Base-by-base conservation (phyloP, 2,797 vertebrate species). In the Amphiprion clarkii region DNA sequence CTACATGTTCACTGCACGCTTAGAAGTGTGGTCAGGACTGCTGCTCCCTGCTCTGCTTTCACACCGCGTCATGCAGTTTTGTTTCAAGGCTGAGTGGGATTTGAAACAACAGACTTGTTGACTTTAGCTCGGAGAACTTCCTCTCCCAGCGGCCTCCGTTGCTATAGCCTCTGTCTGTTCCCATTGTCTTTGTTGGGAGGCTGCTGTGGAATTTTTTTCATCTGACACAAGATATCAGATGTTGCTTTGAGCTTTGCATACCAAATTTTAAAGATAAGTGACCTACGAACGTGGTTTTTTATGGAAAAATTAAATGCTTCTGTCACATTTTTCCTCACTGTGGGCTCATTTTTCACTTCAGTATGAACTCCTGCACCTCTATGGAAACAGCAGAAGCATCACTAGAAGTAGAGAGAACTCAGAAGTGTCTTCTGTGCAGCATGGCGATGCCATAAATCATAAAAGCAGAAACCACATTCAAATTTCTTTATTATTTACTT, bases 51-150 rank as follows among this genome's bases (percentile, higher is more conserved):
- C 21, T 61, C 54, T 49, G 62, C 55, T 70, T 40, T 36, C 46
- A 63, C 40, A 14, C 42, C 44, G 33, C 2, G 49, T 51, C 31
- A 36, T 52, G 64, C 55, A 40, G 58, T 36, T 62, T 44, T 72
- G 72, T 72, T 58, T 74, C 42, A 16, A 71, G n/a, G 19, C 59
- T 5, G 21, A 71, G 65, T 8, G 19, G 71, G 82, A 74, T 85
- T 84, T 79, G 76, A 75, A 65, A 78, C 51, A 65, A 74, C 79
- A 67, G 67, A 42, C 76, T 78, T 87, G 83, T 89, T 92, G 85
- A 87, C 70, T 80, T 88, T 69, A 78, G 74, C 76, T 5, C 0
- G 51, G 54, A 74, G 80, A 69, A 54, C 81, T 87, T 92, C 87
- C 79, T 89, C 44, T 84, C 52, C 66, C 82, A 71, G 25, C 33